Evolutionary conservation across 2,113 vertebrate genomes (phyloP).

Genomic region (Pyxicephalus adspersus): DNA sequence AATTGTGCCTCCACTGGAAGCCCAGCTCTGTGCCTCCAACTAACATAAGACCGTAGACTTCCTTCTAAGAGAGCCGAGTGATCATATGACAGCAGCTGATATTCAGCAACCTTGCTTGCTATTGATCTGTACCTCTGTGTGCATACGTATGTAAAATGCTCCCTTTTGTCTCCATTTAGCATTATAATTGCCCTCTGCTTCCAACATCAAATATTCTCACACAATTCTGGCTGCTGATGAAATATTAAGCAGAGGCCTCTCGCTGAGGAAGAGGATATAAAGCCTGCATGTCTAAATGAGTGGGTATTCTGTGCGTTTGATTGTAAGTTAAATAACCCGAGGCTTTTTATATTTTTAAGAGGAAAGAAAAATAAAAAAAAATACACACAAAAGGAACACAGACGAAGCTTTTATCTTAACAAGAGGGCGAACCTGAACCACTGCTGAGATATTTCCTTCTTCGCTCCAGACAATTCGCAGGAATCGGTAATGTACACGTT

Average conservation of each 20-base stretch:
- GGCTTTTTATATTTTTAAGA: not conserved
- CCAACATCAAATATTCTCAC: not conserved
- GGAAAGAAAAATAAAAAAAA: not conserved
- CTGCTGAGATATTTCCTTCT: not conserved
- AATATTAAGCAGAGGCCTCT: not conserved
- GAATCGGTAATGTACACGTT: no score
- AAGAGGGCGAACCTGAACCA: constrained; percentile 11
- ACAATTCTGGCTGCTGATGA: not conserved
- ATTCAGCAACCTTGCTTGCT: no score
- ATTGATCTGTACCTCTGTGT: not conserved
- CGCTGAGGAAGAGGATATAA: not conserved
- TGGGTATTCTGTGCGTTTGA: not conserved
- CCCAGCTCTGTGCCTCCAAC: no score
- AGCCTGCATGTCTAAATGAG: not conserved
- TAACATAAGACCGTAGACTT: no score
- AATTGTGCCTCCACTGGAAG: no score
- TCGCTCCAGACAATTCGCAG: no score
- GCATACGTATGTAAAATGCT: not conserved
- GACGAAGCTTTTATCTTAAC: constrained; percentile 1
- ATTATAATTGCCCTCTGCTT: not conserved
- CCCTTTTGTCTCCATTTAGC: not conserved
- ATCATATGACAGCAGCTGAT: no score
- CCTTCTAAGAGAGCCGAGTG: no score
- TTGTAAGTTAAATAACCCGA: constrained; percentile 28
- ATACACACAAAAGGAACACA: not conserved